A percentile compares a stretch with the other conserved stretches of the same genome.
These are phyloP conservation scores for Urocitellus parryii DNA, from an alignment of 2,113 vertebrate genomes.

Conservation along the genomic window DNA sequence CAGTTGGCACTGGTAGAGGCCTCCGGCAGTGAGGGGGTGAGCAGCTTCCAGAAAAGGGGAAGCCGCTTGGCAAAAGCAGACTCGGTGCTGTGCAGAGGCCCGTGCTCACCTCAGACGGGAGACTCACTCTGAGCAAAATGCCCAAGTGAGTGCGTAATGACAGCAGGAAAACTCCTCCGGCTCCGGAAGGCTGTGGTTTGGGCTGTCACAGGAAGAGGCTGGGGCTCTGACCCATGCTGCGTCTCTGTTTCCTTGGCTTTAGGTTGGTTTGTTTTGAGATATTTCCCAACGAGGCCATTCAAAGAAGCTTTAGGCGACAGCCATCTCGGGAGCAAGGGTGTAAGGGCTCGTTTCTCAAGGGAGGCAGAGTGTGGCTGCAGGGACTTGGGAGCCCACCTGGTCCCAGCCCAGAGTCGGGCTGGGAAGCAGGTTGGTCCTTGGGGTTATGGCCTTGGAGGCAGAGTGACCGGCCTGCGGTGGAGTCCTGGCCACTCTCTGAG, in stretches of 20 bases:
- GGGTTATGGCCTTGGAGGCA: not conserved
- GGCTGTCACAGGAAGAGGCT: not conserved
- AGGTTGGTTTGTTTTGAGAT: not conserved
- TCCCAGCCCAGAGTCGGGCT: rapidly evolving
- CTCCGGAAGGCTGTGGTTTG: not conserved
- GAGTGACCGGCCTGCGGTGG: too few relatives aligned
- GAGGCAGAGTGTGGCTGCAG: not conserved
- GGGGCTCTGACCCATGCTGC: rapidly evolving
- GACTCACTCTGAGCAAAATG: not conserved
- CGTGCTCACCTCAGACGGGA: not conserved
- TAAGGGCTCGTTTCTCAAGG: not conserved
- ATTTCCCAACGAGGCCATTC: not conserved
- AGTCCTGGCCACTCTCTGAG: rapidly evolving
- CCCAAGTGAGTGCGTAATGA: rapidly evolving
- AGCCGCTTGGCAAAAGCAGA: slow-evolving; percentile 64
- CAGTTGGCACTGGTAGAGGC: slow-evolving; percentile 68
- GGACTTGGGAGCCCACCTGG: not conserved
- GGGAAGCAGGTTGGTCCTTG: not conserved
- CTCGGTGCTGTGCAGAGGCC: slow-evolving; percentile 3
- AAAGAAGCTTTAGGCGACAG: too few relatives aligned
- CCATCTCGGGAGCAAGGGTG: not conserved
- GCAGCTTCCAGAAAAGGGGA: slow-evolving; percentile 72
- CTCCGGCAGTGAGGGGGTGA: rapidly evolving
- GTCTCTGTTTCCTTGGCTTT: not conserved
- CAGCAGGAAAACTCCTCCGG: not conserved